phyloP scores from a whole-genome alignment of 2,797 vertebrate species.

The Cynopterus sphinx region DNA sequence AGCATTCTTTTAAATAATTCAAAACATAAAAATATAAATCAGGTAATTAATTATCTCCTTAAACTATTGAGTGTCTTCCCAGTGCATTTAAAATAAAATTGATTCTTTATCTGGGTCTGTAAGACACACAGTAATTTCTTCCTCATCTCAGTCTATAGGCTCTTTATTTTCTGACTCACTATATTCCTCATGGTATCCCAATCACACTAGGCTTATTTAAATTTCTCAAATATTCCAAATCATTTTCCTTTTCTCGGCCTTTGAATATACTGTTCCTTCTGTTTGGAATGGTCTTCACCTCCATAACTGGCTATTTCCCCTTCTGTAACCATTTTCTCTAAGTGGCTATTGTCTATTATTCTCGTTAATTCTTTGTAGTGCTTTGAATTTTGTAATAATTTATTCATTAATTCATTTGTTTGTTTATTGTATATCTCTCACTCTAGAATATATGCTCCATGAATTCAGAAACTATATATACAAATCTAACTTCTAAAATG shows the following conservation, averaged over 20 bases:
- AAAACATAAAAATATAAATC: not conserved
- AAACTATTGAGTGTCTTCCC: not conserved
- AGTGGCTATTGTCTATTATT: not conserved
- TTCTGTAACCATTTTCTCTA: not conserved
- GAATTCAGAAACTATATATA: not conserved
- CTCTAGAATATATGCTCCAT: not conserved
- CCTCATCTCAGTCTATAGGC: not conserved
- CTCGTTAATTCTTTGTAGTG: not conserved
- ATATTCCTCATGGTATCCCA: not conserved
- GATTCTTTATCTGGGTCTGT: not conserved
- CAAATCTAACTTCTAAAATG: constrained; percentile 3
- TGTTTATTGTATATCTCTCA: not conserved
- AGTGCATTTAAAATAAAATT: not conserved
- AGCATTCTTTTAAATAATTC: not conserved
- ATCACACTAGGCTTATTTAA: not conserved
- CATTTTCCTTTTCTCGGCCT: not conserved
- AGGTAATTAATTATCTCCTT: not conserved
- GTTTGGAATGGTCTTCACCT: not conserved
- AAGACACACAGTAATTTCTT: not conserved
- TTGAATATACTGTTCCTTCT: not conserved
- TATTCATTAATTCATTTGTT: not conserved
- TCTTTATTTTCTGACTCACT: not conserved
- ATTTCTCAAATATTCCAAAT: not conserved
- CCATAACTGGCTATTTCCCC: not conserved
- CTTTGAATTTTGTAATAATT: constrained; percentile 31